phyloP scores from a whole-genome alignment of 2,797 vertebrate species.

The Agapornis canus region DNA sequence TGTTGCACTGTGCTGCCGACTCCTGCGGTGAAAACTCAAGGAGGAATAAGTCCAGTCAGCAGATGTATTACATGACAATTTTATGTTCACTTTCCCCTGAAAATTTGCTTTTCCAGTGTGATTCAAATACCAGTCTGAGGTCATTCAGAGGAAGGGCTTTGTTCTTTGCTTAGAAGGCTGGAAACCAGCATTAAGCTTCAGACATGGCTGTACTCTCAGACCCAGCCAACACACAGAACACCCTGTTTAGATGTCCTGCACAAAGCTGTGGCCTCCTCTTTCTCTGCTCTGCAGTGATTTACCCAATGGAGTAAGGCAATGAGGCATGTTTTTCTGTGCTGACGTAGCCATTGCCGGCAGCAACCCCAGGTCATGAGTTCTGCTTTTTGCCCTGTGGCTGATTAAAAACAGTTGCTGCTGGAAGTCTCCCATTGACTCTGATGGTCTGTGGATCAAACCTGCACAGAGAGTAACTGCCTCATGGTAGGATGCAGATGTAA shows the following conservation, averaged over 20 bases:
- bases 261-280: not conserved
- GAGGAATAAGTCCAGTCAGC: not conserved
- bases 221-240: not conserved
- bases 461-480: not conserved
- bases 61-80: not conserved
- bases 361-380: not conserved
- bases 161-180: not conserved
- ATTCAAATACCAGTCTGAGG: slow-evolving; percentile 20
- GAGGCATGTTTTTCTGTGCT: not conserved
- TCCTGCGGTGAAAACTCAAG: not conserved
- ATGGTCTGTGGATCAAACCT: not conserved
- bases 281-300: not conserved
- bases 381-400: not conserved
- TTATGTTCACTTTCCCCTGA: not conserved
- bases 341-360: not conserved
- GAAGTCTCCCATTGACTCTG: not conserved
- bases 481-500: not conserved
- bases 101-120: not conserved
- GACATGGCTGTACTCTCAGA: not conserved
- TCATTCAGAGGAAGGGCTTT: slow-evolving; percentile 1
- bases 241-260: not conserved
- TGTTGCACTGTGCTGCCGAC: not conserved
- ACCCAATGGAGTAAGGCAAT: not conserved
- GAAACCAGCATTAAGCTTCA: not conserved
- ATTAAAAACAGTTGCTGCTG: not conserved